Evolutionary conservation across 2,797 vertebrate genomes (phyloP).

Genomic region (Octomys mimax): DNA sequence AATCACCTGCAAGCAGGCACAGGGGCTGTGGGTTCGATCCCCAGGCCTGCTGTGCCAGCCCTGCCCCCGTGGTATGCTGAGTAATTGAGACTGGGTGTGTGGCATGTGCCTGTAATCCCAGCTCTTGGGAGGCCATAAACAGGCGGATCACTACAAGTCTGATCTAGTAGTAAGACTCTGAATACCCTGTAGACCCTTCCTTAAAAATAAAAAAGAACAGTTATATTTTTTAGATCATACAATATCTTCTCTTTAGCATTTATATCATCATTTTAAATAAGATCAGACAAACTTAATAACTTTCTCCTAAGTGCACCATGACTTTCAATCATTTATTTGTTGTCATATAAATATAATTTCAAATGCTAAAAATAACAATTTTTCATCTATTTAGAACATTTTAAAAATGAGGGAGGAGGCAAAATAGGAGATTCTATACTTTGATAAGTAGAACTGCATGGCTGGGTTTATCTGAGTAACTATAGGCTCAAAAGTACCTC

Average conservation of each 20-base stretch:
- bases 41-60: too few relatives aligned
- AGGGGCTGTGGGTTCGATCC: too few relatives aligned
- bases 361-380: neutral
- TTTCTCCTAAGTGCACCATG: neutral
- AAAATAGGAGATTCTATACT: neutral
- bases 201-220: neutral
- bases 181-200: too few relatives aligned
- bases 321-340: neutral
- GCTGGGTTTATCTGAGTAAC: neutral
- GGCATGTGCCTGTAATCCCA: too few relatives aligned
- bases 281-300: neutral
- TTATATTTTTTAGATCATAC: neutral
- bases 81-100: too few relatives aligned
- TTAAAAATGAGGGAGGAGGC: neutral
- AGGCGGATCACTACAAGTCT: too few relatives aligned
- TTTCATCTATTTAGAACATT: neutral
- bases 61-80: too few relatives aligned
- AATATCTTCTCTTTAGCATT: neutral
- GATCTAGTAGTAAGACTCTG: too few relatives aligned
- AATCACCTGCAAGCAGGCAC: too few relatives aligned
- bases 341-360: neutral
- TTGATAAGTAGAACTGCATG: neutral
- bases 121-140: too few relatives aligned
- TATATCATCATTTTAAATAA: constrained; percentile 5
- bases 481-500: neutral